Evolutionary conservation across 2,113 vertebrate genomes (phyloP), one percentile per base, ranked within the genome.

Genomic region (Myiagra hebetior): DNA sequence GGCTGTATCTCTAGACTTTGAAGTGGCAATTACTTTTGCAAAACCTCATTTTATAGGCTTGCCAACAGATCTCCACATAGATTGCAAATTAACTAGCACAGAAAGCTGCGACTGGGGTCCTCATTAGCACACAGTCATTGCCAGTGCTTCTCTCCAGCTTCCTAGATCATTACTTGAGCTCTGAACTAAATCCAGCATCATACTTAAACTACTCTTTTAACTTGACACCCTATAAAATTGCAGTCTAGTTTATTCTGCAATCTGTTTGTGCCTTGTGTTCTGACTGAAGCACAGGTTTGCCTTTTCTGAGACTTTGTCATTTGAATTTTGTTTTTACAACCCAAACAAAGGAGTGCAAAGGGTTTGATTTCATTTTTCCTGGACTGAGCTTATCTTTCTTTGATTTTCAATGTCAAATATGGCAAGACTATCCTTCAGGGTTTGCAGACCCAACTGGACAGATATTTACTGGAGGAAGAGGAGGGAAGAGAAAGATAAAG

Each of bases 11-110:
- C 63, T 47, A 93, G 68, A 72, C 92, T 96, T 77, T 78, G 90
- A 97, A 96, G 88, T 84, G 68, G 72, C 84, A 68, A 96, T 92
- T 96, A 86, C 85, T 92, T 93, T 21, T 78, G 64, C 76, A 96
- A 91, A 93, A 63, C 44, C 60, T 92, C 68, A 75, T 90, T 97
- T 96, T 84, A 88, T 81, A 89, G 90, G 47, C 72, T 84, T 96
- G 85, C 85, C 91, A 93, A 70, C 52, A 93, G 85, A 96, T 96
- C 85, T 96, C 92, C 41, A 50, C 75, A 67, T 84, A 93, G 95
- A 94, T 59, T 95, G 90, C 85, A 94, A 96, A 93, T 96, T 97
- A 94, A 94, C 87, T 47, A 79, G 65, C 35, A 47, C 21, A 74
- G 90, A 96, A 93, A 94, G 67, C 75, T 92, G 68, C 11, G 39